Percentiles rank a stretch among this genome's conserved stretches.
These are phyloP conservation scores for Chaitophorus viminalis DNA, from an alignment of 2,888 invertebrate species.

Conservation along the genomic window DNA sequence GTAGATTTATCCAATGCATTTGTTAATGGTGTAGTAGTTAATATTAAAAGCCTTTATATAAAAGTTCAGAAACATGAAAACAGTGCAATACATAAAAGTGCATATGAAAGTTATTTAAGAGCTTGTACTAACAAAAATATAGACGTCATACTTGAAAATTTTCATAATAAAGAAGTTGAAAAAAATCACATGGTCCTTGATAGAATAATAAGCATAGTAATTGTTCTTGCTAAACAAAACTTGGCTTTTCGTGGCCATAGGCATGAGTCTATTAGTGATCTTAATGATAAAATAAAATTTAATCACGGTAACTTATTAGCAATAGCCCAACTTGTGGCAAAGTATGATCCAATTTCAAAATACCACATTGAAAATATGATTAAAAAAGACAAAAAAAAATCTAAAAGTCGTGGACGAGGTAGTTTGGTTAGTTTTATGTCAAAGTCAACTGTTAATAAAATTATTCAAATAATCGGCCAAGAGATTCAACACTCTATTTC, in stretches of 20 bases:
- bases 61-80: conserved; percentile 8
- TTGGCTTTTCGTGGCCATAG: conserved; percentile 8
- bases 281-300: background rate
- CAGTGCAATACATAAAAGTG: background rate
- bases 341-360: background rate
- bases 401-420: background rate
- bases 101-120: too few species aligned
- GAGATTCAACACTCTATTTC: background rate
- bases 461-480: background rate
- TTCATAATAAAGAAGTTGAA: background rate
- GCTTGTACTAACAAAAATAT: too few species aligned
- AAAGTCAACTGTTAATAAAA: conserved; percentile 7
- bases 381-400: conserved; percentile 10
- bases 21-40: conserved; percentile 17
- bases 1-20: background rate
- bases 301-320: conserved; percentile 1
- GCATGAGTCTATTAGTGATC: background rate
- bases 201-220: conserved; percentile 10
- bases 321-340: background rate
- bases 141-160: too few species aligned
- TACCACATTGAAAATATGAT: conserved; percentile 1
- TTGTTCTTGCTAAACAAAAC: conserved; percentile 25
- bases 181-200: background rate
- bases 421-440: conserved; percentile 28
- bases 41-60: conserved; percentile 21